Percentiles rank a stretch among this genome's conserved stretches.
Conservation (phyloP, 2,113 vertebrate species). For the Sigmodon hispidus region DNA sequence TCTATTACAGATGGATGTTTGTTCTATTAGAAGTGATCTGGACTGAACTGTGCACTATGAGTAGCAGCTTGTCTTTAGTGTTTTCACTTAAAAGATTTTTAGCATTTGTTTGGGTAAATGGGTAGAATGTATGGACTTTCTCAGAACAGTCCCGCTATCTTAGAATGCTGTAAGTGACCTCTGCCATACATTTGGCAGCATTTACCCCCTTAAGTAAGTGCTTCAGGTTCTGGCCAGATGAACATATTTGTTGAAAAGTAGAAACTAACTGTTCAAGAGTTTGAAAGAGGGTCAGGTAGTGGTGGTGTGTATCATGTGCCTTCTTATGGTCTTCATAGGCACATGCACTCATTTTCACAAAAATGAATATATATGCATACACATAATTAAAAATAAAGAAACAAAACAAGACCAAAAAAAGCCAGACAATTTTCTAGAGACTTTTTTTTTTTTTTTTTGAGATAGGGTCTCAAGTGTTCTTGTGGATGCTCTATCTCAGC, state of each 20-base stretch:
- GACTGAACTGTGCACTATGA: constrained; percentile 16
- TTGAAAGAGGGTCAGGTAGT: neutral
- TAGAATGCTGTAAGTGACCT: constrained; percentile 20
- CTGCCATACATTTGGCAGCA: neutral
- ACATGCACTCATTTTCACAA: neutral
- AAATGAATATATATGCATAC: neutral
- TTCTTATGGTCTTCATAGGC: neutral
- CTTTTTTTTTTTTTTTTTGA: neutral
- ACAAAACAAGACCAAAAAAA: neutral
- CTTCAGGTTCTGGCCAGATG: neutral
- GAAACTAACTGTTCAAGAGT: neutral
- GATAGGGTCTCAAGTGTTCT: neutral
- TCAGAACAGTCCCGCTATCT: neutral
- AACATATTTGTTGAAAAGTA: neutral
- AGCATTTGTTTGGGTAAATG: neutral
- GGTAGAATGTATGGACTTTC: neutral
- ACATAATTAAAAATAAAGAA: neutral
- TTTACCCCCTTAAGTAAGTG: neutral
- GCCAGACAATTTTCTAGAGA: neutral
- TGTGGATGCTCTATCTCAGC: too few species aligned
- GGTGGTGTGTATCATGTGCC: neutral
- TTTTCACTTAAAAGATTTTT: constrained; percentile 27
- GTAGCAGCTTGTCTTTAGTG: neutral
- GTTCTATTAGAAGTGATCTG: neutral
- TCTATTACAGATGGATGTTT: too few species aligned